These are phyloP conservation scores for Platysternon megacephalum DNA, from an alignment of 2,113 vertebrate genomes.

Conservation along the genomic window DNA sequence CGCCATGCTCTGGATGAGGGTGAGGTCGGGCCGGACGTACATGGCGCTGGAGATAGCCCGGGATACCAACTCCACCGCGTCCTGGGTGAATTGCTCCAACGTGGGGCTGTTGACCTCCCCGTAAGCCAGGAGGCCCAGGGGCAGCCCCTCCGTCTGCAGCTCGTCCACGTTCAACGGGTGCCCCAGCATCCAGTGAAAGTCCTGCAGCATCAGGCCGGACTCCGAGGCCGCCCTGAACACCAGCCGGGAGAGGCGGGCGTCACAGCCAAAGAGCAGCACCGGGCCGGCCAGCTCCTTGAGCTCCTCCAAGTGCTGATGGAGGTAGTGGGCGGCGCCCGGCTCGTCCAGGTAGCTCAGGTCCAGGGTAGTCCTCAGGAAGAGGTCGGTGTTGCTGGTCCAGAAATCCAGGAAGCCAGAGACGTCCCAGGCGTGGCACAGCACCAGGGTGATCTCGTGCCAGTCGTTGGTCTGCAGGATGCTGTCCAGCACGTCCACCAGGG, in stretches of 20 bases:
- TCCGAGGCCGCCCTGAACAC: conserved; percentile 80
- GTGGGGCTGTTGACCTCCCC: conserved; percentile 87
- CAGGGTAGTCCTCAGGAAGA: conserved; percentile 78
- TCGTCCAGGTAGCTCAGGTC: conserved; percentile 80
- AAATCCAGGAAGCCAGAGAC: conserved; percentile 62
- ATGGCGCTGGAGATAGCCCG: conserved; percentile 80
- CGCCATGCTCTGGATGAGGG: conserved; percentile 79
- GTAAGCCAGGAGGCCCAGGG: conserved; percentile 88
- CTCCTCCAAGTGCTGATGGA: conserved; percentile 71
- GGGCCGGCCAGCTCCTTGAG: conserved; percentile 74
- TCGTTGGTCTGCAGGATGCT: conserved; percentile 78
- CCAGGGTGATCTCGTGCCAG: conserved; percentile 84
- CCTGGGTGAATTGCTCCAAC: conserved; percentile 87
- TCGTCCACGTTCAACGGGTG: conserved; percentile 84
- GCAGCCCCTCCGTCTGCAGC: conserved; percentile 87
- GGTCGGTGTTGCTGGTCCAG: conserved; percentile 65
- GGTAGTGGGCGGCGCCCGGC: conserved; percentile 62
- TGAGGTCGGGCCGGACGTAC: conserved; percentile 71
- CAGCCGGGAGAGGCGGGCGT: conserved; percentile 75
- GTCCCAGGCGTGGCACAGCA: conserved; percentile 87
- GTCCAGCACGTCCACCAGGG: conserved; percentile 81
- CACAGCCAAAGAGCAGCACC: conserved; percentile 86
- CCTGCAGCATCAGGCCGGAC: conserved; percentile 75
- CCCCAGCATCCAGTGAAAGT: conserved; percentile 92
- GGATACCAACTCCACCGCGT: conserved; percentile 85